Evolutionary conservation across 1,140 invertebrate species (phyloP), one percentile per base, ranked within the genome.

Genomic region (honey bee (Apis mellifera)): DNA sequence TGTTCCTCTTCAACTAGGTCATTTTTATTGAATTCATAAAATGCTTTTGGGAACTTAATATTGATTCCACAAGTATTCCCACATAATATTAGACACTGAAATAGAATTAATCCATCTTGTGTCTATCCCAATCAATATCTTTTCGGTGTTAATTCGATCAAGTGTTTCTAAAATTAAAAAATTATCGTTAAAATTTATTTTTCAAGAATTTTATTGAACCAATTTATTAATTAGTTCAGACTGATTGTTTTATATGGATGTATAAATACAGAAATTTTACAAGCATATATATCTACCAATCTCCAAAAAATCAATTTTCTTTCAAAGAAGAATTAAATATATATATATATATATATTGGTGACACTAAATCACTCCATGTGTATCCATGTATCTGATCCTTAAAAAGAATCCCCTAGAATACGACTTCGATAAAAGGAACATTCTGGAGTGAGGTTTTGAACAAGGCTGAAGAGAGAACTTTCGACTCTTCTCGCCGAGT

Each of bases 401-500:
- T 11, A 66, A 23, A 42, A 48, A 65, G 57, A 69, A 60, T 83
- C 68, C 77, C 42, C 52, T 32, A 77, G 57, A 88, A 88, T 80
- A 42, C 42, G 64, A 75, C 69, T 77, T 48, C 62, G 73, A 86
- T 86, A 82, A 78, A 89, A 83, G 73, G 60, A 84, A 62, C 70
- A 23, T 55, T 72, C 60, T 42, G 78, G 26, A 83, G 66, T 62
- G 79, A 77, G 81, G 55, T 86, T 32, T 84, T 84, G 64, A 72
- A 75, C 23, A 66, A 64, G 65, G 15, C n/a, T 42, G 75, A 79
- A 69, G 62, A 69, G 59, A 83, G 78, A 70, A 83, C 75, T 80
- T 83, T 79, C 60, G 76, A 73, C 74, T 85, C 48, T 50, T 42
- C 72, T 68, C 75, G 78, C 78, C 72, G 78, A 88, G 77, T 87